Evolutionary conservation across 64 coral and sea anemone species (phyloP).

Genomic region (Montipora capricornis): DNA sequence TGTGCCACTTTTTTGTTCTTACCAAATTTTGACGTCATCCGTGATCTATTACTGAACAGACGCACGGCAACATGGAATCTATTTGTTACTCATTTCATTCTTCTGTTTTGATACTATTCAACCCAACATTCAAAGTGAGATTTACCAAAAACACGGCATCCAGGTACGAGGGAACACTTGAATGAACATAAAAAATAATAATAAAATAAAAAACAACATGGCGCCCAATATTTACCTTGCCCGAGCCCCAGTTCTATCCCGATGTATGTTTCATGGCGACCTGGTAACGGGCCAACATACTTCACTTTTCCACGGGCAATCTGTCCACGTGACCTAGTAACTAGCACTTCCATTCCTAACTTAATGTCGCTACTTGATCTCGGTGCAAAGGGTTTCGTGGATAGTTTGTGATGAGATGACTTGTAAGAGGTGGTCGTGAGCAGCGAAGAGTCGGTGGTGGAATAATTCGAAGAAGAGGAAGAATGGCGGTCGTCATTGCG

Average conservation of each 20-base stretch:
- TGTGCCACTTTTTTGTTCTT: too few species aligned
- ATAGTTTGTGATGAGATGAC: background rate
- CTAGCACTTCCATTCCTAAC: constrained; percentile 81
- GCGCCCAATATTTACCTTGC: background rate
- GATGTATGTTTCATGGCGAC: constrained; percentile 59
- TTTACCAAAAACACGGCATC: too few species aligned
- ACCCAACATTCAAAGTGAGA: too few species aligned
- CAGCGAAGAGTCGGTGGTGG: background rate
- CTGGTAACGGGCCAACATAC: constrained; percentile 74
- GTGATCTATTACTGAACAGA: too few species aligned
- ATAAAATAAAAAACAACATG: background rate
- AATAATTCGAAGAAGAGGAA: background rate
- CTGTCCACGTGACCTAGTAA: constrained; percentile 71
- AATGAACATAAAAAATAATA: too few species aligned
- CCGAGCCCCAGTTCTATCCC: constrained; percentile 76
- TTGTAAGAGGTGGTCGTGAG: constrained; percentile 7
- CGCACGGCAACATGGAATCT: too few species aligned
- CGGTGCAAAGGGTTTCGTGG: constrained; percentile 69
- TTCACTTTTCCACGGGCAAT: constrained; percentile 70
- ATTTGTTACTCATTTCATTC: too few species aligned
- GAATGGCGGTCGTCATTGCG: background rate
- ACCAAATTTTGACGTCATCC: too few species aligned
- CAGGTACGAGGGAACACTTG: too few species aligned
- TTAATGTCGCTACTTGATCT: constrained; percentile 33
- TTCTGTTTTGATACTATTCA: too few species aligned